Evolutionary conservation across 2,888 invertebrate species (phyloP).

Genomic region (Auanema sp.): DNA sequence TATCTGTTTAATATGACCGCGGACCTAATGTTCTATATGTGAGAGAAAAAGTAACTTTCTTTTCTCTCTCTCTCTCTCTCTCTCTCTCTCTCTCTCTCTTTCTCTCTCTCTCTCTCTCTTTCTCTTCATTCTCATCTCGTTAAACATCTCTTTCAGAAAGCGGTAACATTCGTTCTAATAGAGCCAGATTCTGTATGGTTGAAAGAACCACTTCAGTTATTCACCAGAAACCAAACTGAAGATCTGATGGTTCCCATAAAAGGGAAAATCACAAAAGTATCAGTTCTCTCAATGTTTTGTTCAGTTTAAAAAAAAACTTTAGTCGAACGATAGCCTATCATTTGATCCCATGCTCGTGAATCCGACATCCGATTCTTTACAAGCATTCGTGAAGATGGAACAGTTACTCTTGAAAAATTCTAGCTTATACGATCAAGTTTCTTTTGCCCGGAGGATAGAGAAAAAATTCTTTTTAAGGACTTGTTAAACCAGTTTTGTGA

Average conservation of each 20-base stretch:
- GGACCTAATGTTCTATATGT: no score
- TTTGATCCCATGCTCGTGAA: constrained; percentile 58
- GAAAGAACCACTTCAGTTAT: constrained; percentile 43
- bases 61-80: no score
- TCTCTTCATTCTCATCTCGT: no score
- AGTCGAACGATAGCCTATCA: constrained; percentile 29
- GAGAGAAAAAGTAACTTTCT: no score
- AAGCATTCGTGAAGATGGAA: constrained; percentile 45
- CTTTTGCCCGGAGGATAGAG: not conserved
- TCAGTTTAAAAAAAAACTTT: not conserved
- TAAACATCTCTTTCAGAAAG: not conserved
- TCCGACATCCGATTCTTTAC: constrained; percentile 41
- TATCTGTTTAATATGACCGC: no score
- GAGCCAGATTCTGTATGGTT: constrained; percentile 61
- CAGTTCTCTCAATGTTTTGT: not conserved
- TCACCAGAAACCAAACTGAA: constrained; percentile 31
- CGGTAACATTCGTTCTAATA: constrained; percentile 48
- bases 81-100: no score
- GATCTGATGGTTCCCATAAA: constrained; percentile 57
- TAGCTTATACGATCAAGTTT: constrained; percentile 47
- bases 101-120: no score
- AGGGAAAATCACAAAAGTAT: constrained; percentile 22
- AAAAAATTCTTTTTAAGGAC: constrained; percentile 39
- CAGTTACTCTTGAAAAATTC: constrained; percentile 30
- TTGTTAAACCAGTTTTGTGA: constrained; percentile 55